Evolutionary conservation across 1,140 invertebrate genomes (phyloP).

Genomic region (Papilio aristodemus): DNA sequence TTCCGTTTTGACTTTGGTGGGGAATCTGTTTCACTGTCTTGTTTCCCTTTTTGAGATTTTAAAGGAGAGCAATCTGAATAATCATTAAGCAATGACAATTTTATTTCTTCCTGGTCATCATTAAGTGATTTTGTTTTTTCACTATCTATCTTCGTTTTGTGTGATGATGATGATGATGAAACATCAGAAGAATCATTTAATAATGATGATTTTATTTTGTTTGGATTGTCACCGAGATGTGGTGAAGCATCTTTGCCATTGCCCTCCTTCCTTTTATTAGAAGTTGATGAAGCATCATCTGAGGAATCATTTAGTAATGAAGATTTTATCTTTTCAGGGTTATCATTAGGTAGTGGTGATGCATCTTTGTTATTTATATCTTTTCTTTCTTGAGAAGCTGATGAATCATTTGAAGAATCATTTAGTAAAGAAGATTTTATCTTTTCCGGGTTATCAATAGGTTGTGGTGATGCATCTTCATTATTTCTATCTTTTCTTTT

Average conservation of each 20-base stretch:
- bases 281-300: neutral
- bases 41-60: slow-evolving; percentile 41
- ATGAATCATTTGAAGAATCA: slow-evolving; percentile 3
- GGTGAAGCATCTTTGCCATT: neutral
- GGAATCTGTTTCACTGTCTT: slow-evolving; percentile 39
- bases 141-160: neutral
- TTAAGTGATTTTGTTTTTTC: neutral
- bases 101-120: slow-evolving; percentile 37
- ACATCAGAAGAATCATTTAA: slow-evolving; percentile 43
- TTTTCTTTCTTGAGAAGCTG: neutral
- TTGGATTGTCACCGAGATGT: slow-evolving; percentile 21
- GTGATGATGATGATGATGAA: neutral
- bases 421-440: slow-evolving; percentile 4
- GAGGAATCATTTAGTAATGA: slow-evolving; percentile 1
- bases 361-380: neutral
- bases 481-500: neutral
- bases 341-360: neutral
- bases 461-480: neutral
- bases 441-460: neutral
- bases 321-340: neutral
- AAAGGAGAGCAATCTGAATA: slow-evolving; percentile 42
- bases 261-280: neutral
- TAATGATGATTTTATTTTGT: slow-evolving; percentile 33
- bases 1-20: slow-evolving; percentile 55
- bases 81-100: slow-evolving; percentile 44